Evolutionary conservation across 37 sponge, comb jelly and placozoan genomes (phyloP).

Genomic region (Ephydatia muelleri): DNA sequence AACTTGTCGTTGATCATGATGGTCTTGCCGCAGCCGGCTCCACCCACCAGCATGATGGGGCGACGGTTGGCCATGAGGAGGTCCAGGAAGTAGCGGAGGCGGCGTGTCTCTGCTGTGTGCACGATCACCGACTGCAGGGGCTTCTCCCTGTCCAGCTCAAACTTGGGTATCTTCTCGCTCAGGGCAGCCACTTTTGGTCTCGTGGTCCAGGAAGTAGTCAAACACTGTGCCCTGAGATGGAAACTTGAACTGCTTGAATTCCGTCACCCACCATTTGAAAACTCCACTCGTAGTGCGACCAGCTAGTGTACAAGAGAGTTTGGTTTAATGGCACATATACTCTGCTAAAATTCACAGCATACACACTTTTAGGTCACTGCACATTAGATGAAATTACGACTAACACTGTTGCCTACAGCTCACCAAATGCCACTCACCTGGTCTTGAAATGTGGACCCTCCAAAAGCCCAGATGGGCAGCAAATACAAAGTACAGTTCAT

Average conservation of each 20-base stretch:
- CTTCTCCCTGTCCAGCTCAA: conserved; percentile 91
- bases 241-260: conserved; percentile 96
- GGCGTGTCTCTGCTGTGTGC: conserved; percentile 90
- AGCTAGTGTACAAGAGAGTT: conserved; percentile 39
- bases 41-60: conserved; percentile 98
- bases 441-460: conserved; percentile 98
- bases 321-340: too few species aligned
- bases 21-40: conserved; percentile 97
- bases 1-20: conserved; percentile 93
- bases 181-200: conserved; percentile 91
- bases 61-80: conserved; percentile 87
- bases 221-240: conserved; percentile 98
- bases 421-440: conserved; percentile 63
- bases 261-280: conserved; percentile 97
- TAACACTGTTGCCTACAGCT: too few species aligned
- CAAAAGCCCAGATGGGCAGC: conserved; percentile 99
- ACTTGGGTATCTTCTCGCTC: conserved; percentile 93
- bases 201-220: conserved; percentile 88
- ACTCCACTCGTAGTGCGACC: conserved; percentile 94
- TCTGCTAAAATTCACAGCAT: too few species aligned
- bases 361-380: too few species aligned
- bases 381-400: too few species aligned
- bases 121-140: conserved; percentile 91
- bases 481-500: conserved; percentile 99
- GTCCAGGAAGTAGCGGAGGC: conserved; percentile 86